Evolutionary conservation across 2,113 vertebrate genomes (phyloP), one percentile per base, ranked within the genome.

Genomic region (Coreoperca whiteheadi): DNA sequence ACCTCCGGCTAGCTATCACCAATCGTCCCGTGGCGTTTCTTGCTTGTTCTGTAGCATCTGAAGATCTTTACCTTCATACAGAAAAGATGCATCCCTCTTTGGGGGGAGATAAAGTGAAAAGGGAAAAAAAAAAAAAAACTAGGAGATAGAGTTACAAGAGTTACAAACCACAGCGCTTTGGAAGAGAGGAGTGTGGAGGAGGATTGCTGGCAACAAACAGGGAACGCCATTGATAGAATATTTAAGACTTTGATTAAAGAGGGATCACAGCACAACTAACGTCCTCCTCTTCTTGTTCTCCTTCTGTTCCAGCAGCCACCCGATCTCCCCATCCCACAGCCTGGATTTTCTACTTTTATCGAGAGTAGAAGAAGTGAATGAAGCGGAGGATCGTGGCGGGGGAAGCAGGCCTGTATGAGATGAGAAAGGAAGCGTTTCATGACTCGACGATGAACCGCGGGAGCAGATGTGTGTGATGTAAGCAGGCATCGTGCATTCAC

Each of bases 171-270:
- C 65, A 34, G 63, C 18, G 71, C 81, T 88, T 81, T 87, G 64
- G 64, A 70, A 41, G 46, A 82, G 68, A 77, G 59, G 60, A 85
- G 81, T 60, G 84, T 74, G 86, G 83, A 79, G 90, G 84, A 87
- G 88, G 78, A 82, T 65, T 5, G 41, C 68, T 87, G 85, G 86
- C 86, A 89, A 74, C 68, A 15, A 30, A 85, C 54, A 80, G 66
- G n/a, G n/a, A 70, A 54, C 12, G 7, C 68, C 48, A 66, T 60
- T 78, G 83, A 92, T 74, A 63, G 74, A 91, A 92, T 87, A 87
- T 79, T 87, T 77, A 56, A 8, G 25, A 73, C 76, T 88, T 85
- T 87, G 90, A 93, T 92, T 89, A 90, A 86, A 86, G 37, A 65
- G 18, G 2, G 65, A 89, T 78, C 80, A 87, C 64, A 87, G 82